A percentile compares a stretch with the other conserved stretches of the same genome.
phyloP scores from a whole-genome alignment of 2,888 invertebrate species.

The Xestia ashworthii region DNA sequence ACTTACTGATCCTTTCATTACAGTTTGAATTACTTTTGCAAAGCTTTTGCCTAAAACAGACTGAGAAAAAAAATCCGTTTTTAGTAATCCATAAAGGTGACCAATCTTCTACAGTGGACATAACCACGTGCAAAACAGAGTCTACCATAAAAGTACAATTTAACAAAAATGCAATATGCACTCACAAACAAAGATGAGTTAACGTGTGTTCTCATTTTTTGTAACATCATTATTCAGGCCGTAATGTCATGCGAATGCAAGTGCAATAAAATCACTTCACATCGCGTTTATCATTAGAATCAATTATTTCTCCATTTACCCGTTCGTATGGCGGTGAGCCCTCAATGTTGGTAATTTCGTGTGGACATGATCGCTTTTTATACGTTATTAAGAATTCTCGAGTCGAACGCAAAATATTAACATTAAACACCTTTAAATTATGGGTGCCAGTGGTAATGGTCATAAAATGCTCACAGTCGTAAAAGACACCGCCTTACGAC shows the following conservation, averaged over 20 bases:
- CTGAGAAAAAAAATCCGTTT: neutral
- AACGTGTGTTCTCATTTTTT: constrained; percentile 79
- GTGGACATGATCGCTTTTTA: constrained; percentile 79
- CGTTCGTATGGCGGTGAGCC: constrained; percentile 70
- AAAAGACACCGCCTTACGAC: constrained; percentile 56
- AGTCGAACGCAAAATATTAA: constrained; percentile 69
- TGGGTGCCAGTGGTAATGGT: constrained; percentile 59
- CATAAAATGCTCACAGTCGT: constrained; percentile 57
- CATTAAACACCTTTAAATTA: constrained; percentile 72
- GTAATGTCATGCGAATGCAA: constrained; percentile 76
- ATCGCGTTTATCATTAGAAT: constrained; percentile 82
- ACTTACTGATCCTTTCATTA: neutral
- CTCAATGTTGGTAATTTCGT: constrained; percentile 79
- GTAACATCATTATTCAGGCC: constrained; percentile 74
- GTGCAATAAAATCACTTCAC: constrained; percentile 81
- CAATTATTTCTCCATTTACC: constrained; percentile 81
- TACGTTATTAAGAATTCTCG: constrained; percentile 74
- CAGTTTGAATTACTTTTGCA: neutral
- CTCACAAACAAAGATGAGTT: constrained; percentile 67
- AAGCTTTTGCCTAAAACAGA: neutral
- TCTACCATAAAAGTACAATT: constrained; percentile 58
- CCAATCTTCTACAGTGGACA: neutral
- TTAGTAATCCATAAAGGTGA: neutral
- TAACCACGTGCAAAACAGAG: constrained; percentile 17
- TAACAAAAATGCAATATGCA: constrained; percentile 64